A percentile compares a stretch with the other conserved stretches of the same genome.
Conservation (phyloP, 2,113 vertebrate species). For the Gymnorhina tibicen region DNA sequence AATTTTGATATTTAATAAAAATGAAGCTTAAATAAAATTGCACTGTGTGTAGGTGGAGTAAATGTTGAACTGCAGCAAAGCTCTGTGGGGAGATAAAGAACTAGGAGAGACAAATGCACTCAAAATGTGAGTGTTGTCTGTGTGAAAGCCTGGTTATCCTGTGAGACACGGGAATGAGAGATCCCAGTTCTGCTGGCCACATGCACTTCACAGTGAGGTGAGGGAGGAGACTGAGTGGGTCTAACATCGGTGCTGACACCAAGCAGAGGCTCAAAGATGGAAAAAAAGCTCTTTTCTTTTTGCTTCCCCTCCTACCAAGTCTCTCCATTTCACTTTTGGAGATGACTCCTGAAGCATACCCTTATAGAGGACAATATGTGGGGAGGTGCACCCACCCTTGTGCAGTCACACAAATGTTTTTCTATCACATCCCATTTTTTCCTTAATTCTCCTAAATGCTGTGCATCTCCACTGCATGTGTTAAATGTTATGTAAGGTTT, state of each 20-base stretch:
- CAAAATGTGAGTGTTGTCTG: background rate
- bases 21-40: background rate
- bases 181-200: background rate
- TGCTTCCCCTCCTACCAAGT: fast-evolving
- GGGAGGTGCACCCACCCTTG: fast-evolving
- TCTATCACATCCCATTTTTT: background rate
- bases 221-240: background rate
- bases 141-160: background rate
- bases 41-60: too few species aligned
- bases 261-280: background rate
- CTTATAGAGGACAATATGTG: fast-evolving
- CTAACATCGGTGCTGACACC: background rate
- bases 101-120: background rate
- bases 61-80: background rate
- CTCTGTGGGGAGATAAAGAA: background rate
- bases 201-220: fast-evolving
- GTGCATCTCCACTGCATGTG: background rate
- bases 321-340: background rate
- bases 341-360: background rate
- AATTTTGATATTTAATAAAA: background rate
- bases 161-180: background rate
- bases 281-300: background rate
- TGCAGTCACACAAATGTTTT: background rate
- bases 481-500: background rate
- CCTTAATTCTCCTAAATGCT: background rate